A percentile compares a stretch with the other conserved stretches of the same genome.
phyloP scores from a whole-genome alignment of 2,797 vertebrate genomes.

The Hirundo rustica region DNA sequence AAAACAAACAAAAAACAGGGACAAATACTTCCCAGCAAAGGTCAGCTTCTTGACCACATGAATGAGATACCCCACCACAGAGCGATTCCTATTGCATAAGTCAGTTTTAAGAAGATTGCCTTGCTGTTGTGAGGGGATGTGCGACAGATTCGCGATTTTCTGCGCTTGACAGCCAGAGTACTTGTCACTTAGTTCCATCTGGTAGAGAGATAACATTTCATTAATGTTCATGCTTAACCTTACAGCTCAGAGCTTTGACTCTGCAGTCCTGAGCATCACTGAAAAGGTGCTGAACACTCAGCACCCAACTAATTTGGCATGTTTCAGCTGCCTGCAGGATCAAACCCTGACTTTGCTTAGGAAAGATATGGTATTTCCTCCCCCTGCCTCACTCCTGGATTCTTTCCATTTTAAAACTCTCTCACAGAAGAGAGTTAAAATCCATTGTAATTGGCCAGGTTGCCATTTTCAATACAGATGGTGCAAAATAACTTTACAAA shows the following conservation, averaged over 20 bases:
- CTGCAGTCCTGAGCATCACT: conserved; percentile 11
- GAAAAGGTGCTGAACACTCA: conserved; percentile 28
- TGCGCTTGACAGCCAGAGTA: conserved; percentile 60
- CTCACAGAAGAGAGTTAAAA: conserved; percentile 40
- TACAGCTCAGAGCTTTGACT: conserved; percentile 57
- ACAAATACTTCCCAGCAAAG: neutral
- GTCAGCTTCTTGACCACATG: conserved; percentile 9
- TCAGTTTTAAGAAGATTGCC: conserved; percentile 48
- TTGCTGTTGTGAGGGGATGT: conserved; percentile 60
- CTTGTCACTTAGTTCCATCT: conserved; percentile 73
- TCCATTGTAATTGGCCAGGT: conserved; percentile 35
- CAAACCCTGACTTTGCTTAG: conserved; percentile 7
- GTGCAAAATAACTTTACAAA: conserved; percentile 35
- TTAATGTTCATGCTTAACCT: conserved; percentile 65
- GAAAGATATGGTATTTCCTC: conserved; percentile 10
- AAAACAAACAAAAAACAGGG: neutral
- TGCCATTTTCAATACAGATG: conserved; percentile 56
- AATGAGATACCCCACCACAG: neutral
- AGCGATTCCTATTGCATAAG: conserved; percentile 18
- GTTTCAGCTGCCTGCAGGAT: neutral
- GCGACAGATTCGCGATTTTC: conserved; percentile 64
- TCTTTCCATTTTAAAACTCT: conserved; percentile 46
- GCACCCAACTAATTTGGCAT: neutral
- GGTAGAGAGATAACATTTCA: conserved; percentile 69
- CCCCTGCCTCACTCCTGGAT: conserved; percentile 10